A percentile compares a stretch with the other conserved stretches of the same genome.
Evolutionary conservation across 2,888 invertebrate genomes (phyloP).

Genomic region (Parnassius orleans): DNA sequence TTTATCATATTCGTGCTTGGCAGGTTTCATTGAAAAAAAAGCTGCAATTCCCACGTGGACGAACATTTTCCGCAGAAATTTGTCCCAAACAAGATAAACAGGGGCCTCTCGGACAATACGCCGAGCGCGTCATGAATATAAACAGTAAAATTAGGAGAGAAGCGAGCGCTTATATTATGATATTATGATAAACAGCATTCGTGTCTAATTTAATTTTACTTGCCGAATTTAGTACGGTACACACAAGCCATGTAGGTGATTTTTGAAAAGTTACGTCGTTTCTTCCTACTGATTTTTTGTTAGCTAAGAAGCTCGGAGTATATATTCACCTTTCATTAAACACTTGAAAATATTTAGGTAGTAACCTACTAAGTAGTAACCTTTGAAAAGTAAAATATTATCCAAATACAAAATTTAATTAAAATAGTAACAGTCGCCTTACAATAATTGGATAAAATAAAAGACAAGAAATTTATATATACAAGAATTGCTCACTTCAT

Average conservation of each 20-base stretch:
- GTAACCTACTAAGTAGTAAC: no score
- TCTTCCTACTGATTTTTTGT: no score
- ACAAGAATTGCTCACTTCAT: no score
- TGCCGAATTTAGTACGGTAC: conserved; percentile 47
- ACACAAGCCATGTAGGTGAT: background rate
- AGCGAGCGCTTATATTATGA: conserved; percentile 39
- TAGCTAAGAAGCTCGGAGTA: no score
- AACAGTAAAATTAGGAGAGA: conserved; percentile 71
- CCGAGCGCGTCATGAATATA: conserved; percentile 70
- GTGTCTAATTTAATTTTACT: conserved; percentile 67
- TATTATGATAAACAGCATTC: conserved; percentile 70
- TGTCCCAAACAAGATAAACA: conserved; percentile 67
- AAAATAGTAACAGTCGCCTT: no score
- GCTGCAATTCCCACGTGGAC: conserved; percentile 36
- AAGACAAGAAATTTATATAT: no score
- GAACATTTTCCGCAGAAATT: conserved; percentile 63
- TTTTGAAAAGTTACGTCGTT: no score
- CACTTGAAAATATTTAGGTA: no score
- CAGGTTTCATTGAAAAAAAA: conserved; percentile 33
- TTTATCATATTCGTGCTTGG: conserved; percentile 1
- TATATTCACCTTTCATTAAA: no score
- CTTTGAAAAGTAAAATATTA: no score
- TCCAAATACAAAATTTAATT: no score
- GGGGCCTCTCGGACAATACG: conserved; percentile 52
- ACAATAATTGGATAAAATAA: no score